Evolutionary conservation across 2,113 vertebrate species (phyloP), one percentile per base, ranked within the genome.

Genomic region (Lamprologus sp.): DNA sequence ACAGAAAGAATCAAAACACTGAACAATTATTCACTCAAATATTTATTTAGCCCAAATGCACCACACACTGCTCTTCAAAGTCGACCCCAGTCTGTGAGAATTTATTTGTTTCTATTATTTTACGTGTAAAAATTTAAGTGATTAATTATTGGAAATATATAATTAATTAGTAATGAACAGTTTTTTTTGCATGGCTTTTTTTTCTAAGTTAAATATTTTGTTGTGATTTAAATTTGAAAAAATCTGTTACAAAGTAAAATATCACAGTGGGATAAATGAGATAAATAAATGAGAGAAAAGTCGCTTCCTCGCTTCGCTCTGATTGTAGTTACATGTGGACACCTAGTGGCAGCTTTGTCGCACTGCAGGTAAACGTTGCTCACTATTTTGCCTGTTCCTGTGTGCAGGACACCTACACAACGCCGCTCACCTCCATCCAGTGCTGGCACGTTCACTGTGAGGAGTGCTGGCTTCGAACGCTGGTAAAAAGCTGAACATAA

Each of bases 391-490:
- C 60, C 13, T 6, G 47, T 79, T 23, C 86, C 14, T 92, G 53
- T 87, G 53, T 86, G 13, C 91, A 97, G 97, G 97, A 97, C 84
- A 96, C 95, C 0, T 97, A 97, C 93, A 95, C 94, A 0, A 93
- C 96, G 21, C 97, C 97, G 0, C 95, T 97, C 58, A 95, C 97
- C 6, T 97, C 97, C 83, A 97, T 97, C 88, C 97, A 97, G 94
- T 97, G 97, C 89, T 97, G 97, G 97, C 97, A 97, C 53, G 96
- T 97, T 75, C 97, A 97, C 93, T 97, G 97, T 90, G 96, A 97
- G 88, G 96, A 96, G 90, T 97, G 97, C 68, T 97, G 97, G 97
- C 96, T 97, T 54, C 94, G 97, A 21, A 96, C 96, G 1, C 91
- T 97, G 96, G 97, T 97, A 94, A 95, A 90, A 35, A 47, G 9